These are phyloP conservation scores for Schizaphis graminum DNA, from an alignment of 2,888 invertebrate species.

Conservation along the genomic window DNA sequence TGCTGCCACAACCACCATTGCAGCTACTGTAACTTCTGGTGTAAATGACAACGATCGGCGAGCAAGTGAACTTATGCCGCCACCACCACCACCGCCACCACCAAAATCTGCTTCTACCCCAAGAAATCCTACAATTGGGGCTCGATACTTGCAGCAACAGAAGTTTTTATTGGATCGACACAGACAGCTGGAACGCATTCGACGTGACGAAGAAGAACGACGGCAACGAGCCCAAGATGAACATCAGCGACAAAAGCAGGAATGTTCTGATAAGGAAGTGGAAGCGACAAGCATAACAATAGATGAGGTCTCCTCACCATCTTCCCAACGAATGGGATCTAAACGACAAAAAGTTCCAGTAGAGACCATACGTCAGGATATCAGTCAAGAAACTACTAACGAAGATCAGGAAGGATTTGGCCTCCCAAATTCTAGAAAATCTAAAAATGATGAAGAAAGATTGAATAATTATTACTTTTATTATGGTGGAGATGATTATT, in stretches of 20 bases:
- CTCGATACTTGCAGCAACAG: conserved; percentile 27
- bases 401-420: background rate
- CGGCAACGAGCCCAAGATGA: background rate
- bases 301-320: background rate
- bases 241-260: background rate
- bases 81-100: conserved; percentile 7
- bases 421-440: background rate
- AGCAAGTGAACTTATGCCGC: conserved; percentile 34
- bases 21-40: background rate
- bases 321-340: background rate
- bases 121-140: conserved; percentile 17
- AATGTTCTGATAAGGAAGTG: background rate
- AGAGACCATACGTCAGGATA: background rate
- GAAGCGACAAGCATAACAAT: background rate
- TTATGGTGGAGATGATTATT: conserved; percentile 1
- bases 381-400: background rate
- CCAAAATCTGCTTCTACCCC: background rate
- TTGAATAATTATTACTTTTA: background rate
- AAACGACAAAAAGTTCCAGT: background rate
- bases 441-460: background rate
- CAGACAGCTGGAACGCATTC: background rate
- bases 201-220: background rate
- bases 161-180: background rate
- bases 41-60: background rate
- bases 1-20: background rate